Evolutionary conservation across 2,888 invertebrate genomes (phyloP), one percentile per base, ranked within the genome.

Genomic region (Diadegma fenestrale): DNA sequence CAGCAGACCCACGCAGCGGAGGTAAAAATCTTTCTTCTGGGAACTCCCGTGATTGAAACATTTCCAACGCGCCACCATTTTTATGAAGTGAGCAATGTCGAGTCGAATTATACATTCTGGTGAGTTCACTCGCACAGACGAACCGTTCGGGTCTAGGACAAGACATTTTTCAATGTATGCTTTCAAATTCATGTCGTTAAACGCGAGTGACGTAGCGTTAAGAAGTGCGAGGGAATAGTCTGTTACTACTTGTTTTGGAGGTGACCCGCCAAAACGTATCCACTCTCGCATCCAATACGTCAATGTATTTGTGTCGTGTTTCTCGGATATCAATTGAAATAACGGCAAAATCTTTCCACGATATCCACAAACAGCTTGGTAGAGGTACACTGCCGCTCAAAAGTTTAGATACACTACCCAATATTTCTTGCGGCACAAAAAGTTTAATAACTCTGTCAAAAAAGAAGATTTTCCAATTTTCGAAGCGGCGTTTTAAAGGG

Each of bases 71-170:
- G 78, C 77, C 7, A 90, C 81, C n/a, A 86, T 54, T 48, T 88
- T 87, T 0, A 89, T 88, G n/a, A 90, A 80, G 73, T 89, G 89
- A 0, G 89, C 88, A 33, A 90, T 88, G 76, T 90, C 89, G 14
- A 88, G 73, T 30, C 89, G 84, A 14, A 89, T 75, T 26, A 81
- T 54, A 71, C 86, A 85, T 17, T 37, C 22, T 64, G 79, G 80
- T n/a, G 41, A 51, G 17, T 72, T 73, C 22, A 72, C 66, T 45
- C 54, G 72, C 37, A 76, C 19, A 10, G 72, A 26, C 6, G 14
- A 66, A 64, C 30, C 17, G 0, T n/a, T 51, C n/a, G 12, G 30
- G 10, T 83, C 43, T 14, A 75, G 71, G n/a, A 82, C 12, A 19
- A 88, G 78, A 45, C 88, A 88, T 10, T 79, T 69, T 7, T 85